A percentile compares a stretch with the other conserved stretches of the same genome.
phyloP scores from a whole-genome alignment of 2,888 invertebrate genomes.

The Octodonta nipae region DNA sequence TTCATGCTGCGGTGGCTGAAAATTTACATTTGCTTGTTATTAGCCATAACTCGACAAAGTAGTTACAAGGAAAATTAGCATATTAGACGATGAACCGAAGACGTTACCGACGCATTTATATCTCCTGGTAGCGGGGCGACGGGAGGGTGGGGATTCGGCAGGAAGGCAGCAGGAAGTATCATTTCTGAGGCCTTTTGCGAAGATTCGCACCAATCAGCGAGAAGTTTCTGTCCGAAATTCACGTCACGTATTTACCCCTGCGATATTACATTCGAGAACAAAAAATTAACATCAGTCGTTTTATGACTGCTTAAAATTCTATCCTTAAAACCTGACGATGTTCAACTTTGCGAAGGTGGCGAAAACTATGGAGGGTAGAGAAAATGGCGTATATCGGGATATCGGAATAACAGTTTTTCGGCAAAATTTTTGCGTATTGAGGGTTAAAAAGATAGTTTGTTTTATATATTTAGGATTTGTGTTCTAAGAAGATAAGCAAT shows the following conservation, averaged over 20 bases:
- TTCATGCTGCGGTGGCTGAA: slow-evolving; percentile 13
- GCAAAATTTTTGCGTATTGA: too few relatives aligned
- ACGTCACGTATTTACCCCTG: slow-evolving; percentile 24
- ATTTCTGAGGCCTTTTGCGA: slow-evolving; percentile 16
- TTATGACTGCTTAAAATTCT: slow-evolving; percentile 36
- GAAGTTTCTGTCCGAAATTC: slow-evolving; percentile 17
- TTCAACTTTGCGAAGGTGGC: slow-evolving; percentile 13
- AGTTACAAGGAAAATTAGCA: slow-evolving; percentile 25
- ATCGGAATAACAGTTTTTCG: too few relatives aligned
- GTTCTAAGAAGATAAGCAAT: too few relatives aligned
- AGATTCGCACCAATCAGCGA: slow-evolving; percentile 24
- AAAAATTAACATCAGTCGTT: slow-evolving; percentile 38
- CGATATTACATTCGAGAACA: slow-evolving; percentile 34
- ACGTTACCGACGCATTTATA: slow-evolving; percentile 10
- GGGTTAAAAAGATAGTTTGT: too few relatives aligned
- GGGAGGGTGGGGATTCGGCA: slow-evolving; percentile 11
- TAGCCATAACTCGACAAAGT: slow-evolving; percentile 25
- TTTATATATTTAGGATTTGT: too few relatives aligned
- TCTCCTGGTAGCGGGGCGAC: too few relatives aligned
- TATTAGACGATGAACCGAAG: slow-evolving; percentile 24
- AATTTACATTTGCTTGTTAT: slow-evolving; percentile 25
- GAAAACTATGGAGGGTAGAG: slow-evolving; percentile 11
- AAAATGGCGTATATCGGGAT: too few relatives aligned
- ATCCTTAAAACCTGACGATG: slow-evolving; percentile 19
- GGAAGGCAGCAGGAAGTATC: slow-evolving; percentile 16